Evolutionary conservation across 2,888 invertebrate species (phyloP).

Genomic region (Phengaris arion): DNA sequence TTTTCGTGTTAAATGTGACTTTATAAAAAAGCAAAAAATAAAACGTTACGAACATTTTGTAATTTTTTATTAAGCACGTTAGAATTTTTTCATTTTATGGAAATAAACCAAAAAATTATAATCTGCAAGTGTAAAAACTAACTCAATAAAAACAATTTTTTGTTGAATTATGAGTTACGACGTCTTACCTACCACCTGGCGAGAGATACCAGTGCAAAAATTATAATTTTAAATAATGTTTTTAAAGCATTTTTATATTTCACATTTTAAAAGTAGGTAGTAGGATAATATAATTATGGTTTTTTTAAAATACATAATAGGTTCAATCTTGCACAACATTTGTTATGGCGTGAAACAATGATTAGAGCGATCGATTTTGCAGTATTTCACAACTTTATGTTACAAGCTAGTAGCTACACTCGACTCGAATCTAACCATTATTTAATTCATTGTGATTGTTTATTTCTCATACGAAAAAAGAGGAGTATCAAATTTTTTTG

Average conservation of each 20-base stretch:
- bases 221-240: neutral
- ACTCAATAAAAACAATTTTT: neutral
- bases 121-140: neutral
- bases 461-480: neutral
- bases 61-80: too few species aligned
- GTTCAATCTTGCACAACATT: slow-evolving; percentile 13
- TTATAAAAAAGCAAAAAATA: too few species aligned
- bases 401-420: neutral
- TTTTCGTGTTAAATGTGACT: too few species aligned
- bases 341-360: neutral
- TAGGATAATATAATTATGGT: neutral
- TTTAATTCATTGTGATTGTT: neutral
- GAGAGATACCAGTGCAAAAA: neutral
- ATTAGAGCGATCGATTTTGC: neutral
- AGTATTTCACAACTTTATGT: slow-evolving; percentile 1
- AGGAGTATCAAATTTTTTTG: neutral
- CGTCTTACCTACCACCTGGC: neutral
- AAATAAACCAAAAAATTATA: neutral
- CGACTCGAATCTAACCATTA: neutral
- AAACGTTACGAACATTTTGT: too few species aligned
- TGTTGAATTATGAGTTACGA: neutral
- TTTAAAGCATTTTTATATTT: neutral
- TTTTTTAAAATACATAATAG: neutral
- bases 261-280: neutral
- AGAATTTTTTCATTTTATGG: neutral